Evolutionary conservation across 1,140 invertebrate genomes (phyloP), one percentile per base, ranked within the genome.

Genomic region (Oedothorax gibbosus): DNA sequence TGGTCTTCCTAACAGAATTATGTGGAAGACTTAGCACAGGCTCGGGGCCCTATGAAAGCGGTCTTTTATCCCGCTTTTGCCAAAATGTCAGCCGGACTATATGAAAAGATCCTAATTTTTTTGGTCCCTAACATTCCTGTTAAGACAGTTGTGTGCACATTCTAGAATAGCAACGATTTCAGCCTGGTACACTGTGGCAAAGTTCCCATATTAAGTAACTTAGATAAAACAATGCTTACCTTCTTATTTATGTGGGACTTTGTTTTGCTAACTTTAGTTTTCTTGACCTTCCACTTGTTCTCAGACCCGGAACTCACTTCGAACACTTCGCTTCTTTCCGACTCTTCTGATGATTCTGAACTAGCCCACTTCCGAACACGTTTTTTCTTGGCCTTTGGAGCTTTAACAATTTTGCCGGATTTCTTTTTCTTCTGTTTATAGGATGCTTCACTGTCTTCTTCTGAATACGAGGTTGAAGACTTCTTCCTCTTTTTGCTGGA

Each of bases 191-290:
- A n/a, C n/a, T n/a, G n/a, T n/a, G n/a, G n/a, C n/a, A n/a, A n/a
- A n/a, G n/a, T n/a, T n/a, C n/a, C n/a, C n/a, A 35, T 35, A 35
- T 35, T 35, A 35, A 35, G 35, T 35, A 35, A 35, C 5, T 35
- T 35, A 35, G 1, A 35, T 35, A 2, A 35, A 35, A 35, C 35
- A 35, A 35, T 35, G 35, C 35, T 35, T 35, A 35, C 35, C 49
- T 78, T 85, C 62, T 85, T 85, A 49, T 85, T 85, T 7, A 78
- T 85, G 18, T 78, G 77, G 10, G 71, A 15, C 54, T 85, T 85
- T 50, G 78, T 12, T 18, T 60, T 18, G 14, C n/a, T 62, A 10
- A 51, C 66, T 53, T 78, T 66, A n/a, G 53, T 85, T 18, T 85
- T 69, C 5, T 85, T 78, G 0, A 85, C 49, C 56, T 78, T 85